Conservation (phyloP, 2,888 invertebrate species). For the Hirtodrosophila alboralis region DNA sequence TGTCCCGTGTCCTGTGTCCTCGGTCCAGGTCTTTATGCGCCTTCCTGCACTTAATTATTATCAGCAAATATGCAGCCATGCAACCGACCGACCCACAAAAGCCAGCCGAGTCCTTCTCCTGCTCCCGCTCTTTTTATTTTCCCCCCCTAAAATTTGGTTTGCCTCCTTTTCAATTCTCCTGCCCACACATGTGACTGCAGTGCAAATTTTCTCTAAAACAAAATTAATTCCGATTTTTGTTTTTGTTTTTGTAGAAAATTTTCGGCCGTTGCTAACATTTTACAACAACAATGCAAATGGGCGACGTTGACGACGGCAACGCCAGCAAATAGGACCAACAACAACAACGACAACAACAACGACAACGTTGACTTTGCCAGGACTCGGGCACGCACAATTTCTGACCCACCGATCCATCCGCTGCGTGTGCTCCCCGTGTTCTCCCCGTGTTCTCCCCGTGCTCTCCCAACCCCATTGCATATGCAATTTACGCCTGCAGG, state of each 20-base stretch:
- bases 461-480: conserved; percentile 42
- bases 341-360: conserved; percentile 47
- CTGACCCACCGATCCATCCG: conserved; percentile 48
- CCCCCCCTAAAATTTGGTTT: too few relatives aligned
- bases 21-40: conserved; percentile 64
- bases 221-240: conserved; percentile 83
- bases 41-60: conserved; percentile 83
- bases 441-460: not conserved
- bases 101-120: not conserved
- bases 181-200: conserved; percentile 64
- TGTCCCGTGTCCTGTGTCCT: conserved; percentile 31
- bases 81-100: conserved; percentile 1
- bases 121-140: not conserved
- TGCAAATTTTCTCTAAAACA: conserved; percentile 83
- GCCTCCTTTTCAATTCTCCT: conserved; percentile 24
- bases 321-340: conserved; percentile 13
- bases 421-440: conserved; percentile 25
- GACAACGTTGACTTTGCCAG: conserved; percentile 69
- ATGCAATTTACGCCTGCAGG: conserved; percentile 80
- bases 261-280: conserved; percentile 70
- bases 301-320: conserved; percentile 53
- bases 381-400: conserved; percentile 63
- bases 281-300: conserved; percentile 58
- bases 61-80: conserved; percentile 82
- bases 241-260: conserved; percentile 80